A percentile compares a stretch with the other conserved stretches of the same genome.
Evolutionary conservation across 2,888 invertebrate genomes (phyloP).

Genomic region (Thereva nobilitata): DNA sequence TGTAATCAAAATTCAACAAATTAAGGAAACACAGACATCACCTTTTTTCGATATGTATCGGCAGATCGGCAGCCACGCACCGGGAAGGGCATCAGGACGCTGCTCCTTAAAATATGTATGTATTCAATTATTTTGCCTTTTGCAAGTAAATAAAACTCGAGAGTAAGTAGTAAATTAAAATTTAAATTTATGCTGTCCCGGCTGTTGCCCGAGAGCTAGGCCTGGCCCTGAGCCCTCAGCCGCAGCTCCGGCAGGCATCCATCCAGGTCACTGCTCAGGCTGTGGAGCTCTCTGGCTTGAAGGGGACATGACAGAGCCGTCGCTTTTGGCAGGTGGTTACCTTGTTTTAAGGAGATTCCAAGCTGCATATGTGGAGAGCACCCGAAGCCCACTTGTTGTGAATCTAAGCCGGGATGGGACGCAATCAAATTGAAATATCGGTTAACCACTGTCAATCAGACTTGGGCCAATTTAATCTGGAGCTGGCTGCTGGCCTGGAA

Average conservation of each 20-base stretch:
- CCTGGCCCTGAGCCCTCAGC: slow-evolving; percentile 1
- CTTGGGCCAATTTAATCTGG: slow-evolving; percentile 20
- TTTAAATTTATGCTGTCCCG: slow-evolving; percentile 47
- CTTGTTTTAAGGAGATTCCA: slow-evolving; percentile 1
- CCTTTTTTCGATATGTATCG: slow-evolving; percentile 43
- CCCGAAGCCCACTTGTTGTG: background rate
- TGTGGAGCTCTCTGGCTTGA: background rate
- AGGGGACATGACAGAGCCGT: slow-evolving; percentile 29
- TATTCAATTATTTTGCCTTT: slow-evolving; percentile 48
- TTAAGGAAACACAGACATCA: slow-evolving; percentile 49
- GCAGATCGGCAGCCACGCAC: slow-evolving; percentile 18
- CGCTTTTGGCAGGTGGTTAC: slow-evolving; percentile 41
- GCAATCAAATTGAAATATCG: slow-evolving; percentile 42
- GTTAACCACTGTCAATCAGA: slow-evolving; percentile 41
- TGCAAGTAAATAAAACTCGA: slow-evolving; percentile 45
- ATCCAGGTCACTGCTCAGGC: background rate
- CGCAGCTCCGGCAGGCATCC: slow-evolving; percentile 16
- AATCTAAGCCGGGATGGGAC: background rate
- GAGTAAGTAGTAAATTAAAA: slow-evolving; percentile 47
- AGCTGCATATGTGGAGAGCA: background rate
- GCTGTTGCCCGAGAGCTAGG: background rate
- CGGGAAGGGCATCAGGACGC: slow-evolving; percentile 38
- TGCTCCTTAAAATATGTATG: slow-evolving; percentile 46
- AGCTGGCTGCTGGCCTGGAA: background rate
- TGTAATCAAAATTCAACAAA: slow-evolving; percentile 49